Conservation (phyloP, 2,888 invertebrate species). For the Cryptophagus acutangulus region DNA sequence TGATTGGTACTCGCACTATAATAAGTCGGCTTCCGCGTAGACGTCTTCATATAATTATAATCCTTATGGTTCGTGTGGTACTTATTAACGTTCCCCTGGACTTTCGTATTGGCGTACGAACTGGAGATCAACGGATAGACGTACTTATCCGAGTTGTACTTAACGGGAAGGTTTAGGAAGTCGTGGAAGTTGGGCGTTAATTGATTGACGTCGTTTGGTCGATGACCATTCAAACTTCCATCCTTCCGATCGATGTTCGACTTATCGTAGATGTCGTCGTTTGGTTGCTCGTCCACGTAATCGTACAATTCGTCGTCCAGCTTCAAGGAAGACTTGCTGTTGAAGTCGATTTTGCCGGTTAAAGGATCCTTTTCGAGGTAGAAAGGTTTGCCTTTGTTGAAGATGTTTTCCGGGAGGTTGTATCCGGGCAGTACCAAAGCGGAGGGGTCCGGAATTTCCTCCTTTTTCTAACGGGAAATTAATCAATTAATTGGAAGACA, state of each 20-base stretch:
- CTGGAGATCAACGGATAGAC: slow-evolving; percentile 66
- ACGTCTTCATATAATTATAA: slow-evolving; percentile 35
- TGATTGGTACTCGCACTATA: slow-evolving; percentile 31
- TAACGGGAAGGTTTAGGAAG: slow-evolving; percentile 62
- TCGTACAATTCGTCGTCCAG: slow-evolving; percentile 37
- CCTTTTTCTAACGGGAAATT: slow-evolving; percentile 15
- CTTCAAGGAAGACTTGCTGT: slow-evolving; percentile 49
- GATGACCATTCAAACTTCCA: slow-evolving; percentile 41
- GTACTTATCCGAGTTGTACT: slow-evolving; percentile 64
- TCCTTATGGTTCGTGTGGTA: slow-evolving; percentile 50
- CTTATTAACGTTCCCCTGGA: slow-evolving; percentile 60
- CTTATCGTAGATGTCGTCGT: slow-evolving; percentile 42
- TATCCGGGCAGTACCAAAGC: slow-evolving; percentile 46
- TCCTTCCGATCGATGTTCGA: slow-evolving; percentile 49
- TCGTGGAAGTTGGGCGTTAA: slow-evolving; percentile 63
- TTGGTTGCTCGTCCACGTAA: slow-evolving; percentile 35
- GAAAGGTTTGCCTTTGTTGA: slow-evolving; percentile 66
- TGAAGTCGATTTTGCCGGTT: slow-evolving; percentile 62
- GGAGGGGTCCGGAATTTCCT: slow-evolving; percentile 46
- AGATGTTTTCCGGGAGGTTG: slow-evolving; percentile 54
- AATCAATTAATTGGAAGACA: neutral
- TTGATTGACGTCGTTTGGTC: slow-evolving; percentile 59
- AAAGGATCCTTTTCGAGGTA: slow-evolving; percentile 64
- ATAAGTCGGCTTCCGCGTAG: slow-evolving; percentile 43
- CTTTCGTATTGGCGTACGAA: slow-evolving; percentile 67